phyloP scores from a whole-genome alignment of 2,888 invertebrate genomes.

The Andrena praecox region DNA sequence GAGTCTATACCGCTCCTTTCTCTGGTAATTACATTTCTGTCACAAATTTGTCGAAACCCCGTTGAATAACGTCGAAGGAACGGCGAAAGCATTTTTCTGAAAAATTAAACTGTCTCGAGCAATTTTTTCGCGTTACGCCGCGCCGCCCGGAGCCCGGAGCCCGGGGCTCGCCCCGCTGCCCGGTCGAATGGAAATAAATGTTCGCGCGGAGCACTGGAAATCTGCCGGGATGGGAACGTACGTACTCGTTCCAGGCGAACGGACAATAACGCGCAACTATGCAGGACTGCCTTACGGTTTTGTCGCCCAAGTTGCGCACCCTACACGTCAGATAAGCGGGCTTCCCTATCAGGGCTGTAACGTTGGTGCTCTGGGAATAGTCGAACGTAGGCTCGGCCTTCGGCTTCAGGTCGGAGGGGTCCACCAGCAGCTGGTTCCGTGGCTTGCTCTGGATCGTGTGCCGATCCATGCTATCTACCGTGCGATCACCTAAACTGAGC shows the following conservation, averaged over 20 bases:
- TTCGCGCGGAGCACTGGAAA: constrained; percentile 1
- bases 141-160: neutral
- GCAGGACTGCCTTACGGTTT: constrained; percentile 78
- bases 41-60: constrained; percentile 48
- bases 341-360: constrained; percentile 83
- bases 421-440: constrained; percentile 82
- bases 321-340: constrained; percentile 83
- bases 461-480: constrained; percentile 79
- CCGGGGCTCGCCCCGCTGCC: neutral
- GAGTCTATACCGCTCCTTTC: constrained; percentile 29
- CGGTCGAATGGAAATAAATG: constrained; percentile 22
- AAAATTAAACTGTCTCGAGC: constrained; percentile 32
- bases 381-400: constrained; percentile 83
- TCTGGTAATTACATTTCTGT: constrained; percentile 46
- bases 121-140: constrained; percentile 31
- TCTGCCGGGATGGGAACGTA: neutral
- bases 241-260: neutral
- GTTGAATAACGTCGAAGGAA: neutral
- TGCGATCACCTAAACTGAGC: constrained; percentile 82
- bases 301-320: constrained; percentile 82
- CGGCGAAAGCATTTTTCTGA: constrained; percentile 26
- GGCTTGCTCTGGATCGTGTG: constrained; percentile 79
- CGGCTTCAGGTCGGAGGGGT: constrained; percentile 75
- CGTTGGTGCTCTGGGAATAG: constrained; percentile 79
- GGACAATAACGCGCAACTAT: neutral